Base-by-base conservation (phyloP, 2,888 invertebrate genomes). In the Dusona sp. region DNA sequence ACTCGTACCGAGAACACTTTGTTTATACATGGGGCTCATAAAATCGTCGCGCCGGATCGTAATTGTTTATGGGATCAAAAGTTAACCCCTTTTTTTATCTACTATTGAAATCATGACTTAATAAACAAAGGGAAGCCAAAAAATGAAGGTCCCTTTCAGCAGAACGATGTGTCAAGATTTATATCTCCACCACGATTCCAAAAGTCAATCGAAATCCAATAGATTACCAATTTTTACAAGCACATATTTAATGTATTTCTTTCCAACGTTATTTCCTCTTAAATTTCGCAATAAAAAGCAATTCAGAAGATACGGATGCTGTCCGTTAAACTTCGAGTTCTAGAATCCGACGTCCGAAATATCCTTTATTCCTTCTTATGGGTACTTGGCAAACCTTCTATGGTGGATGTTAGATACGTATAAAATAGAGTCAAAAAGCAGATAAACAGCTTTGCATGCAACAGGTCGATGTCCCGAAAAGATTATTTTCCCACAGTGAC, bases 401-500 rank as follows among this genome's bases (percentile, higher is more conserved):
- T 13, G 29, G 16, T 61, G 16, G 42, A 13, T 48, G 19, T 51
- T 33, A n/a, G n/a, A 48, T 29, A 29, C 45, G 48, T 54, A 48
- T 72, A 45, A 70, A 72, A 11, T n/a, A 19, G n/a, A 72, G 51
- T 48, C 13, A 22, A 33, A 73, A 36, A 67, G 33, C 36, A 3
- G 29, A 33, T 64, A 29, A 75, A 64, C 33, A 33, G 64, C 45
- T 64, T 75, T 45, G 67, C 74, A 48, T n/a, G 78, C 78, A 86
- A 82, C 79, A 82, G 79, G 84, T 82, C 84, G 78, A 57, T 64
- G 68, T 61, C 45, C 74, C 22, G 45, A 33, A 19, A 61, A 65
- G 57, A 73, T 79, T 79, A 79, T 75, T 82, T 87, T 87, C 87
- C 82, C 87, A 87, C 87, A 87, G 84, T 70, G 79, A 84, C 74